Base-by-base conservation (phyloP, 2,113 vertebrate species). In the Cairina moschata region DNA sequence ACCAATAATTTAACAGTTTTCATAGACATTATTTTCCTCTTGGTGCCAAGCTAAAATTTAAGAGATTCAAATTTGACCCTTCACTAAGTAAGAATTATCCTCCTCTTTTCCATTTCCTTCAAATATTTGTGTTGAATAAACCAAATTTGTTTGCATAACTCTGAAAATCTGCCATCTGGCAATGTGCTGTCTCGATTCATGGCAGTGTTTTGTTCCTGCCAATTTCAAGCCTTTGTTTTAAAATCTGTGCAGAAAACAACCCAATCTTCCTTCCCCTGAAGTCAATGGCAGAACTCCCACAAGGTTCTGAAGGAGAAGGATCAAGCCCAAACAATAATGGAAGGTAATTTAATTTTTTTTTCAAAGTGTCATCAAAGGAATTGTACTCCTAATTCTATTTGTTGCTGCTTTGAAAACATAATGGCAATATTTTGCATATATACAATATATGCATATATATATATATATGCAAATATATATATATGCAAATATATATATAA, bases 91-190 rank as follows among this genome's bases (percentile, higher is more conserved):
- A 86, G 38, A 91, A 78, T 84, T 88, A 87, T 56, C 55, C 13
- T 52, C 18, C 73, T 85, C 12, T 69, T 92, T 91, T 91, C 75
- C 83, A 44, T 83, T 52, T 7, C 25, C 28, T 92, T 94, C 81
- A 93, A 93, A 96, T 96, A 94, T 95, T 95, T 96, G 59, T 83
- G 73, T 6, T 87, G 96, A 94, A 89, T 73, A 93, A 92, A 96
- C 25, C n/a, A 92, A 94, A 91, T 94, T 93, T 96, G 91, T 95
- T 94, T 95, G 83, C 77, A 87, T 87, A 91, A 86, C 62, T 91
- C 93, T 93, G 92, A 94, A 93, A 93, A 91, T 86, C 83, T 95
- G 81, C 96, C 96, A 92, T 94, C 88, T 97, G 96, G 95, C 86
- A 96, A 92, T 46, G 46, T 85, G 74, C 77, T 96, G 83, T 71